Base-by-base conservation (phyloP, 2,888 invertebrate species). In the Clistopyga incitator region DNA sequence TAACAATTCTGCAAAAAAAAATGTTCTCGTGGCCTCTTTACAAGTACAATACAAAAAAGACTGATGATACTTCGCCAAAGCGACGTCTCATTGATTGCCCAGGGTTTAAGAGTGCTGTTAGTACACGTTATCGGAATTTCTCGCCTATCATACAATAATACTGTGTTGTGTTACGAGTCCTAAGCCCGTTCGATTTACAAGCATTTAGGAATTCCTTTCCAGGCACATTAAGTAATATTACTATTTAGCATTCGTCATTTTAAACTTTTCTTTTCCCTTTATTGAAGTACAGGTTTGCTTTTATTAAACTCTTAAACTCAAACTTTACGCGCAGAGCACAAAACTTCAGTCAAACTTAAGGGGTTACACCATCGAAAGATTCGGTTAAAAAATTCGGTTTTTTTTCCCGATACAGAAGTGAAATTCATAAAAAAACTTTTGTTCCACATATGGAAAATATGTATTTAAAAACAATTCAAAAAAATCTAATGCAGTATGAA, bases 91-190 rank as follows among this genome's bases (percentile, higher is more conserved):
- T 84, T 86, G 82, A 86, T 88, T 90, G 90, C 90, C 89, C 89
- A 90, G 90, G 90, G 90, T 90, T 90, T 89, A 86, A 85, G 77
- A 71, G 74, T 81, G 74, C 82, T 70, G 74, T 75, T 75, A 76
- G 75, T 61, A 67, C 47, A 68, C 61, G 72, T 47, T 6, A 61
- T 59, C 45, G 45, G 61, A 56, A 61, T 20, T 81, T 77, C 64
- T 64, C 52, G 42, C 34, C 38, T 52, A 64, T 68, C 68, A 54
- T 64, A 68, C 56, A 29, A 29, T n/a, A 64, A 20, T 71, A 23
- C 23, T 18, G 50, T 83, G 74, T 81, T 42, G 59, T 82, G 68
- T 78, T 47, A n/a, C 52, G 72, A 6, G n/a, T 65, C 68, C 42
- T 29, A 50, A 65, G 65, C 78, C 42, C 47, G 47, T 47, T 61